Evolutionary conservation across 2,797 vertebrate genomes (phyloP).

Genomic region (Sparidentex hasta): DNA sequence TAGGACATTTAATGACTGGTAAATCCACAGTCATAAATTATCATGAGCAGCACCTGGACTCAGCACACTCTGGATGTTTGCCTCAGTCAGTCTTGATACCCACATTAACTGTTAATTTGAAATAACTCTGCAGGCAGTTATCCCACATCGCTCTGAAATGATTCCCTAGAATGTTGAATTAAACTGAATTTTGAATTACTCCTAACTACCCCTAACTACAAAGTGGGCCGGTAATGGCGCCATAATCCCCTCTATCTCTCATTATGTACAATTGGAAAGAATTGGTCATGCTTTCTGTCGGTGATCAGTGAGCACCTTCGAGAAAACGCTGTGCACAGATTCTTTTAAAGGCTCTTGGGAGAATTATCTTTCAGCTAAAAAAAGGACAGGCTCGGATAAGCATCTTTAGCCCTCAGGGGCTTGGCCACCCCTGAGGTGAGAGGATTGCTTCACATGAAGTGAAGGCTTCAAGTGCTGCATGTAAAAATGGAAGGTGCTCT

Average conservation of each 20-base stretch:
- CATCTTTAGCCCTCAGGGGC: conserved; percentile 76
- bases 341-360: conserved; percentile 75
- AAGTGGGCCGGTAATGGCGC: conserved; percentile 70
- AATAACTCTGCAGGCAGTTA: conserved; percentile 65
- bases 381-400: conserved; percentile 83
- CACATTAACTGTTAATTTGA: conserved; percentile 68
- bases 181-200: conserved; percentile 73
- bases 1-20: conserved; percentile 64
- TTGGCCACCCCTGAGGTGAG: conserved; percentile 80
- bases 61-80: conserved; percentile 36
- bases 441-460: conserved; percentile 81
- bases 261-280: conserved; percentile 66
- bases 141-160: conserved; percentile 62
- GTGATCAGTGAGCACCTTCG: conserved; percentile 75
- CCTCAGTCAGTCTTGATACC: conserved; percentile 44
- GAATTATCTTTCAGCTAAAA: conserved; percentile 84
- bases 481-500: conserved; percentile 87
- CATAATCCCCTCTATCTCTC: conserved; percentile 61
- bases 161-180: conserved; percentile 60
- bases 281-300: conserved; percentile 66
- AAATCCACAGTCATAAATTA: conserved; percentile 64
- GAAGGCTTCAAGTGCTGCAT: conserved; percentile 83
- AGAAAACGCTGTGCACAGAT: conserved; percentile 73
- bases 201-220: conserved; percentile 60
- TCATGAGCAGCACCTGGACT: conserved; percentile 66